Evolutionary conservation across 2,797 vertebrate species (phyloP).

Genomic region (Rhinella marina): DNA sequence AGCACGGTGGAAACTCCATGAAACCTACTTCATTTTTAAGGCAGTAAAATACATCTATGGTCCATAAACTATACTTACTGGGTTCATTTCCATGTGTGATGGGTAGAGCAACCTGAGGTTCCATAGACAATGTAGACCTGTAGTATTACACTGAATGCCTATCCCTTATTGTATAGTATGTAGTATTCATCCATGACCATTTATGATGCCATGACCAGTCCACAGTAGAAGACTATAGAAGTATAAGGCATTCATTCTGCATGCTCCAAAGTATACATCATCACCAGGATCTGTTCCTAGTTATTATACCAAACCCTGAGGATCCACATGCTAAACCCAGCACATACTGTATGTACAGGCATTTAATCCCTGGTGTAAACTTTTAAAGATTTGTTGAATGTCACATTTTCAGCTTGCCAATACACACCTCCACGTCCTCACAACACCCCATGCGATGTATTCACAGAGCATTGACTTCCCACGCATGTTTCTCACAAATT

Average conservation of each 20-base stretch:
- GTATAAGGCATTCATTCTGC: too few species aligned
- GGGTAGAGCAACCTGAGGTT: not conserved
- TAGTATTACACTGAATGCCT: not conserved
- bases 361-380: too few species aligned
- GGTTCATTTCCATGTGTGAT: not conserved
- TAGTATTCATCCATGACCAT: not conserved
- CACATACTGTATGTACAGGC: not conserved
- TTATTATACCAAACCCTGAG: not conserved
- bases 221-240: too few species aligned
- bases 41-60: not conserved
- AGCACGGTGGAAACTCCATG: not conserved
- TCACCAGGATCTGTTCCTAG: not conserved
- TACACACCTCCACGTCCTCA: not conserved
- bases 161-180: not conserved
- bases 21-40: not conserved
- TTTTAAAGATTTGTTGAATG: not conserved
- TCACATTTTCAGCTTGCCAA: not conserved
- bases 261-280: not conserved
- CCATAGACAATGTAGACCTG: not conserved
- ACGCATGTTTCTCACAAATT: conserved; percentile 49
- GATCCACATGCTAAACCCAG: not conserved
- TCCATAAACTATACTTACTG: not conserved
- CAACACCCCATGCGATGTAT: conserved; percentile 13
- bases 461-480: conserved; percentile 8
- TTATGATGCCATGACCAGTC: too few species aligned